phyloP scores from a whole-genome alignment of 1,140 invertebrate species.

The Ceratoteleas bidentatus region DNA sequence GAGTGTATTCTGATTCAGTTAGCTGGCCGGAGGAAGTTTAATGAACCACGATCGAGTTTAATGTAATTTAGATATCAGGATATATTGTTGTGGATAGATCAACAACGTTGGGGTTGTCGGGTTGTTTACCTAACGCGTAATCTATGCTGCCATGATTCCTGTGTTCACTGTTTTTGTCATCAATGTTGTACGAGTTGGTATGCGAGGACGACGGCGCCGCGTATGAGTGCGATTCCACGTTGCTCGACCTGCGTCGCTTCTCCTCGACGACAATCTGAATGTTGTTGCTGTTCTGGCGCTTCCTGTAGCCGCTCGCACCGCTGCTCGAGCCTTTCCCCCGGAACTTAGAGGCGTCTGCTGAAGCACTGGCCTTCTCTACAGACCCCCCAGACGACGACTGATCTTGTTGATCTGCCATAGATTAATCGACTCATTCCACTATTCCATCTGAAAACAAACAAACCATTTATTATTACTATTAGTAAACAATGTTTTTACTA shows the following conservation, averaged over 20 bases:
- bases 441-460: slow-evolving; percentile 77
- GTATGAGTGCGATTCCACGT: slow-evolving; percentile 69
- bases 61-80: too few species aligned
- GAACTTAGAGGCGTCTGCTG: slow-evolving; percentile 80
- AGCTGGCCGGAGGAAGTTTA: too few species aligned
- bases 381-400: slow-evolving; percentile 81
- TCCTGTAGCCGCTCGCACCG: slow-evolving; percentile 74
- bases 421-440: slow-evolving; percentile 83
- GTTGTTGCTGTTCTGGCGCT: slow-evolving; percentile 76
- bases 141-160: slow-evolving; percentile 78
- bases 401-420: slow-evolving; percentile 83
- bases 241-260: slow-evolving; percentile 76
- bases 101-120: too few species aligned
- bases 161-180: slow-evolving; percentile 74
- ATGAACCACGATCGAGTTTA: too few species aligned
- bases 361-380: slow-evolving; percentile 82
- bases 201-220: slow-evolving; percentile 62
- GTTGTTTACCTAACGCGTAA: slow-evolving; percentile 73
- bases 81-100: too few species aligned
- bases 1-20: too few species aligned
- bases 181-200: slow-evolving; percentile 72
- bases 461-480: neutral
- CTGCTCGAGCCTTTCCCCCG: slow-evolving; percentile 76
- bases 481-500: too few species aligned
- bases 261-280: slow-evolving; percentile 74